Conservation (phyloP, 2,797 vertebrate genomes). For the Semaprochilodus insignis region DNA sequence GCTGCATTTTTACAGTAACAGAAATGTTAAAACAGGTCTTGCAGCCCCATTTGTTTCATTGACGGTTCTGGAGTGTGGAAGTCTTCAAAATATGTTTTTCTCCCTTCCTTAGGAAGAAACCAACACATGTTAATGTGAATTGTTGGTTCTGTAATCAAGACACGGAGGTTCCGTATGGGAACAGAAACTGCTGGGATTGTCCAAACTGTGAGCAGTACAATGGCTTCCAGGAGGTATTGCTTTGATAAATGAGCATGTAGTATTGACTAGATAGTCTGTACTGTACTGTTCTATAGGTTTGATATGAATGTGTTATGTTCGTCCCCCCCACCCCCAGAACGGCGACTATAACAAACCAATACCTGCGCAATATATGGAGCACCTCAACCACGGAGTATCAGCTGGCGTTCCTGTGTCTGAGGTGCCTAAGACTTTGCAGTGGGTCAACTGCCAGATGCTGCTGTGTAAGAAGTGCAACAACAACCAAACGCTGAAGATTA, state of each 20-base stretch:
- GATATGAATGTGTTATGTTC: neutral
- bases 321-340: conserved; percentile 78
- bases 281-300: neutral
- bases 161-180: conserved; percentile 93
- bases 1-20: neutral
- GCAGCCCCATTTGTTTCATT: neutral
- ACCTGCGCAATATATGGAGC: conserved; percentile 95
- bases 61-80: neutral
- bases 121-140: conserved; percentile 88
- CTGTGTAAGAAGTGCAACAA: conserved; percentile 93
- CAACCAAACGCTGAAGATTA: conserved; percentile 93
- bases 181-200: conserved; percentile 98
- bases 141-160: conserved; percentile 98
- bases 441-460: conserved; percentile 95
- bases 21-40: neutral
- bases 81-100: neutral
- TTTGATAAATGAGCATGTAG: neutral
- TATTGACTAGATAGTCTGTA: neutral
- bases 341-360: conserved; percentile 99
- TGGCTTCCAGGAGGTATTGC: conserved; percentile 92
- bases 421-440: conserved; percentile 83
- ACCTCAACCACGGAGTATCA: conserved; percentile 93
- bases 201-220: conserved; percentile 98
- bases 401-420: conserved; percentile 74
- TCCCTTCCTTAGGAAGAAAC: conserved; percentile 84